Base-by-base conservation (phyloP, 64 coral and sea anemone genomes). In the Orbicella faveolata region DNA sequence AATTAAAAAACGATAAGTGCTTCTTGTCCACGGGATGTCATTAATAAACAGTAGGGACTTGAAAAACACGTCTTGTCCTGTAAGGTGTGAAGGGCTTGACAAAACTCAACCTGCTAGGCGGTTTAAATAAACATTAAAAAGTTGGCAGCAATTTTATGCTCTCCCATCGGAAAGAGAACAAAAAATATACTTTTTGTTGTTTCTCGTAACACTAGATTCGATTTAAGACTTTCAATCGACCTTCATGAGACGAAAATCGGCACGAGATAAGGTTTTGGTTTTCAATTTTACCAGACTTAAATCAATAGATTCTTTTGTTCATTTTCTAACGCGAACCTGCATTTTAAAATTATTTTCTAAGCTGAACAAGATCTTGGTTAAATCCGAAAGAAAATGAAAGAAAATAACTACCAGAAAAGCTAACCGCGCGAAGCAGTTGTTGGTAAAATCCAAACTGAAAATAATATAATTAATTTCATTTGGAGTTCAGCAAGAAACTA, bases 301-400 rank as follows among this genome's bases (percentile, higher is more conserved):
- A 70, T n/a, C n/a, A 7, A n/a, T n/a, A 70, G 67, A 70, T 26
- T 70, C 67, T 70, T 70, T 70, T 70, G 67, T 70, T 26, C n/a
- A 70, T 26, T 70, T 26, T 70, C 67, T 16, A n/a, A 70, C 3
- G 62, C 8, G 9, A 85, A 73, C 65, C 39, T 0, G 65, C 68
- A 72, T 51, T 72, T 85, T 37, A 65, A 69, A 72, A 73, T 48
- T 48, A 48, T 48, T 85, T 85, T 83, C 68, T 83, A 67, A 81
- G 80, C 80, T 25, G 18, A 83, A 36, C 18, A 48, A 63, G 20
- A 35, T 14, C 17, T 79, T 68, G 16, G 34, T 36, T 67, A 68
- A 68, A 59, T 48, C 21, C 34, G 17, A 81, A 36, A 63, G 3
- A 62, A 80, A 54, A 80, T 80, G 30, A 80, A 54, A 19, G n/a